A percentile compares a stretch with the other conserved stretches of the same genome.
Evolutionary conservation across 2,113 vertebrate species (phyloP).

Genomic region (Agelaius tricolor): DNA sequence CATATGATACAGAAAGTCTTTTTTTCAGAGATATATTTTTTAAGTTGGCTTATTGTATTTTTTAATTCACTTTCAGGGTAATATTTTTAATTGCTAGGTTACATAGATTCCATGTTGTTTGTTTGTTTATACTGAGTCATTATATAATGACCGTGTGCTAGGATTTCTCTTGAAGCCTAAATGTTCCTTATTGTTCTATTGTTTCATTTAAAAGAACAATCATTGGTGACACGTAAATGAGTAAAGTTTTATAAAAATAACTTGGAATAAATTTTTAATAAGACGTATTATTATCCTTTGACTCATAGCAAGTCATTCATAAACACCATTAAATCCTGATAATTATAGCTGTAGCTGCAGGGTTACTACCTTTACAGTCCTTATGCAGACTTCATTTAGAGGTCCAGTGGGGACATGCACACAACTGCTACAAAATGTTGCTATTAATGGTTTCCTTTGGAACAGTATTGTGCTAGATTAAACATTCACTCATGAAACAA

Average conservation of each 20-base stretch:
- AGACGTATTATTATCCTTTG: conserved; percentile 69
- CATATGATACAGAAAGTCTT: background rate
- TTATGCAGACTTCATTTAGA: conserved; percentile 67
- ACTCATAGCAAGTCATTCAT: conserved; percentile 71
- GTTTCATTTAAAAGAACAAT: conserved; percentile 47
- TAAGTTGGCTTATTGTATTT: background rate
- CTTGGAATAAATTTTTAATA: conserved; percentile 74
- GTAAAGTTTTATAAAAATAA: conserved; percentile 69
- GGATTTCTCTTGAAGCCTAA: conserved; percentile 5
- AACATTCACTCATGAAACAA: conserved; percentile 56
- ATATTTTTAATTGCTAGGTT: background rate
- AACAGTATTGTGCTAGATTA: conserved; percentile 50
- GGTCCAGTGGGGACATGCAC: conserved; percentile 62
- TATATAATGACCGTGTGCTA: conserved; percentile 5
- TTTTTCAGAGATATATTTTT: background rate
- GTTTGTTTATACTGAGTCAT: conserved; percentile 24
- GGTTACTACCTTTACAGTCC: conserved; percentile 67
- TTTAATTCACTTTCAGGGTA: background rate
- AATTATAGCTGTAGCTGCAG: conserved; percentile 70
- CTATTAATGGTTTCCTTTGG: conserved; percentile 59
- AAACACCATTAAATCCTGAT: conserved; percentile 72
- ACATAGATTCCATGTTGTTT: background rate
- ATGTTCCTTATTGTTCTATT: conserved; percentile 40
- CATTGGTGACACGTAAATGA: conserved; percentile 56
- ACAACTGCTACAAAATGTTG: conserved; percentile 60